Evolutionary conservation across 2,113 vertebrate species (phyloP).

Genomic region (Myiopsitta monachus): DNA sequence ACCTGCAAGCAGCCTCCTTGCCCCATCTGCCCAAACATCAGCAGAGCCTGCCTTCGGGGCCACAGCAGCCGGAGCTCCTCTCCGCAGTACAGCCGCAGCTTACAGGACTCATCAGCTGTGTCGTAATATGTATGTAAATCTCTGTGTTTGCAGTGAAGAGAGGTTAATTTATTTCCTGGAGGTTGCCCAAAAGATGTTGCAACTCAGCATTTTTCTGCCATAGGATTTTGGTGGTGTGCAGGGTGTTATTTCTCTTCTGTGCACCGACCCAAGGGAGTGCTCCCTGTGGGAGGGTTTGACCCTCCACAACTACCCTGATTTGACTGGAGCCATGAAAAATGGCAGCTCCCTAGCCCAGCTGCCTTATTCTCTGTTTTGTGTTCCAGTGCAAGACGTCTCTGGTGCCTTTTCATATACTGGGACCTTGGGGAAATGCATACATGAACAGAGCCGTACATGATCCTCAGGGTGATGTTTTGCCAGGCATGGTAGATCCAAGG

Average conservation of each 20-base stretch:
- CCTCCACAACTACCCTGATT: neutral
- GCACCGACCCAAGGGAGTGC: neutral
- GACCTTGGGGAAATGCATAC: accelerated
- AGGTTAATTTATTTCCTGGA: neutral
- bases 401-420: neutral
- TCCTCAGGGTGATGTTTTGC: neutral
- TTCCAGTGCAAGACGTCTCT: neutral
- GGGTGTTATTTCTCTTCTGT: neutral
- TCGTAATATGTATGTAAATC: neutral
- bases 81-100: neutral
- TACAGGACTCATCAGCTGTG: neutral
- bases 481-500: neutral
- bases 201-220: neutral
- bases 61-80: neutral
- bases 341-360: neutral
- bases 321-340: neutral
- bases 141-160: neutral
- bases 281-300: neutral
- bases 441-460: accelerated
- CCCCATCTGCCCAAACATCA: neutral
- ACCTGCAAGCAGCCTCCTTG: neutral
- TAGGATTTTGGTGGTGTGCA: neutral
- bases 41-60: neutral
- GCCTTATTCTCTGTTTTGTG: neutral
- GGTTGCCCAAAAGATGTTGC: neutral